A percentile compares a stretch with the other conserved stretches of the same genome.
phyloP scores from a whole-genome alignment of 2,888 invertebrate species.

The Ophioninae sp. region DNA sequence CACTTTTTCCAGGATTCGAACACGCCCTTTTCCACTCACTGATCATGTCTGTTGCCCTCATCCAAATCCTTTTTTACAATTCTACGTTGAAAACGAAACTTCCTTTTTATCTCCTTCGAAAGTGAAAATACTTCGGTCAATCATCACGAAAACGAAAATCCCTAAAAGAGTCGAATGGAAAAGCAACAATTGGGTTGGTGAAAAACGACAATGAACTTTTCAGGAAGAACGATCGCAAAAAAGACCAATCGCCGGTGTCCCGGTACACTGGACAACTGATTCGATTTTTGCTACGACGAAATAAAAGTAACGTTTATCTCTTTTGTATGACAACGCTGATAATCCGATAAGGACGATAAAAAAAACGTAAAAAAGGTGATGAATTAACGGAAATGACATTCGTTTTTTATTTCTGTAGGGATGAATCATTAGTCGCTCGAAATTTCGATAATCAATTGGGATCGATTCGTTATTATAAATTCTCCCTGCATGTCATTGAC shows the following conservation, averaged over 20 bases:
- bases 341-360: conserved; percentile 55
- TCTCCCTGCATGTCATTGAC: neutral
- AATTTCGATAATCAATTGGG: conserved; percentile 21
- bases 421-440: conserved; percentile 47
- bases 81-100: neutral
- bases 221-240: neutral
- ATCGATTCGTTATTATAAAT: conserved; percentile 9
- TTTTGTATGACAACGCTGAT: conserved; percentile 56
- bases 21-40: neutral
- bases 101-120: neutral
- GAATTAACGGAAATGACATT: conserved; percentile 29
- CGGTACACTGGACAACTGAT: conserved; percentile 33
- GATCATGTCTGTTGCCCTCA: neutral
- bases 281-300: conserved; percentile 22
- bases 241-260: neutral
- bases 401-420: conserved; percentile 8
- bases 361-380: conserved; percentile 4
- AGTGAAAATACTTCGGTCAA: neutral
- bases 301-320: conserved; percentile 48
- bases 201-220: neutral
- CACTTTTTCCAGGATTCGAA: neutral
- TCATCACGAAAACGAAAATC: neutral
- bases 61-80: neutral
- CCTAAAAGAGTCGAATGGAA: neutral
- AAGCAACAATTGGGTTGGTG: neutral